Conservation (phyloP, 2,888 invertebrate species). For the Stictocephala bisonia region DNA sequence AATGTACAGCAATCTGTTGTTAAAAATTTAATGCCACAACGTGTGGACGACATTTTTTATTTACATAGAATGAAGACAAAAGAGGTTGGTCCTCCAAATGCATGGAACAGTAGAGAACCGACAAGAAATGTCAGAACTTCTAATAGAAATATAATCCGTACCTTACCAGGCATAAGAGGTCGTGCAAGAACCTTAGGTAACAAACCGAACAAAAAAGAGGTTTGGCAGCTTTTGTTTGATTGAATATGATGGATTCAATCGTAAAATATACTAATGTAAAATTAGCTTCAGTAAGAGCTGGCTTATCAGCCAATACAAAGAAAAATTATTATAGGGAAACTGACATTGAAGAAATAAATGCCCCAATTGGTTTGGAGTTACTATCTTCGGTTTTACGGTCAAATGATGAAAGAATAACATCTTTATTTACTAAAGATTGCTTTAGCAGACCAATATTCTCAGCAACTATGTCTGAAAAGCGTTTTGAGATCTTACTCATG, state of each 20-base stretch:
- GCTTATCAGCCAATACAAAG: constrained; percentile 6
- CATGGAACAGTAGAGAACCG: constrained; percentile 23
- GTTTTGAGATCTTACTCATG: constrained; percentile 28
- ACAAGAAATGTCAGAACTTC: constrained; percentile 25
- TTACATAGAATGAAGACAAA: constrained; percentile 25
- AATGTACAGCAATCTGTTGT: no score
- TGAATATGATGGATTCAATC: neutral
- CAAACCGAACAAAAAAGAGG: constrained; percentile 1
- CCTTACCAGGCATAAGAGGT: constrained; percentile 27
- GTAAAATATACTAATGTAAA: constrained; percentile 26
- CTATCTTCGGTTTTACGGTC: constrained; percentile 21
- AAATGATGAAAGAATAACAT: constrained; percentile 20
- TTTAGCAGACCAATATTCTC: constrained; percentile 32
- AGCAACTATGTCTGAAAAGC: constrained; percentile 42
- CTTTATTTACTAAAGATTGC: constrained; percentile 44
- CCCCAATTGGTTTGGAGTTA: constrained; percentile 41
- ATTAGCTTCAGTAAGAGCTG: neutral
- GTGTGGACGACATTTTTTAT: neutral
- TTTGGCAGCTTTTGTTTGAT: constrained; percentile 27
- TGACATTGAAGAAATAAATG: constrained; percentile 39
- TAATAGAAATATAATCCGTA: constrained; percentile 13
- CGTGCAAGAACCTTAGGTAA: constrained; percentile 8
- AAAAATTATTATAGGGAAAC: constrained; percentile 31
- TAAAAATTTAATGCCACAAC: no score
- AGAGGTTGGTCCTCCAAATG: constrained; percentile 24